phyloP scores from a whole-genome alignment of 2,113 vertebrate species.

The Butorides virescens region DNA sequence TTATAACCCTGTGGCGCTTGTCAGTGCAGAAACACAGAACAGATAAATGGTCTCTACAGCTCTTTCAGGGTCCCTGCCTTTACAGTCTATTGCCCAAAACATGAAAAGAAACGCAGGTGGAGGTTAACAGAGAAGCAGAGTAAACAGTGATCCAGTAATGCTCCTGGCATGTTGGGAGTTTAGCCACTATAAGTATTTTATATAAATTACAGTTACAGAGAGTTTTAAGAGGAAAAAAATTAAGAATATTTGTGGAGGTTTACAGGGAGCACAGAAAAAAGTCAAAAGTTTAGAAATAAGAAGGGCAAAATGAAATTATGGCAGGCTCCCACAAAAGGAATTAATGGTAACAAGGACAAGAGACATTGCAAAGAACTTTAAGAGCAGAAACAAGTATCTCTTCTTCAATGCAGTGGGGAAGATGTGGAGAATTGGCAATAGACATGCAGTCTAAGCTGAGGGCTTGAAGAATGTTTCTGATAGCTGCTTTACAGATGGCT shows the following conservation, averaged over 20 bases:
- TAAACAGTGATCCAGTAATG: background rate
- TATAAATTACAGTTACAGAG: background rate
- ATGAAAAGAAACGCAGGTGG: background rate
- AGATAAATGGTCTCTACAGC: background rate
- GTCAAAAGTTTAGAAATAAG: background rate
- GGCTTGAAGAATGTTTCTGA: background rate
- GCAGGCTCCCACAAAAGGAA: background rate
- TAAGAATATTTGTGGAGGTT: background rate
- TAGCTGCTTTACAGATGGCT: background rate
- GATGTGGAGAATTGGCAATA: background rate
- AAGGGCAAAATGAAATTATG: background rate
- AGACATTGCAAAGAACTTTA: background rate
- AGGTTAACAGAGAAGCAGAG: background rate
- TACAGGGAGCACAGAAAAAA: background rate
- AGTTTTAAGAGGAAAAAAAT: background rate
- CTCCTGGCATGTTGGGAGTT: background rate
- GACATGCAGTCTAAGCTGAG: background rate
- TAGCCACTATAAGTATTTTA: background rate
- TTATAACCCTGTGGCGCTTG: background rate
- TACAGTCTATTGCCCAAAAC: background rate
- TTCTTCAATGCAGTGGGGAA: background rate
- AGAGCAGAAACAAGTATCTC: background rate
- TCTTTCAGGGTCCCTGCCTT: background rate
- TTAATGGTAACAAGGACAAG: background rate
- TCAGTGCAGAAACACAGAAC: background rate